Percentiles rank a stretch among this genome's conserved stretches.
These are phyloP conservation scores for Mesitornis unicolor DNA, from an alignment of 2,113 vertebrate species.

Conservation along the genomic window DNA sequence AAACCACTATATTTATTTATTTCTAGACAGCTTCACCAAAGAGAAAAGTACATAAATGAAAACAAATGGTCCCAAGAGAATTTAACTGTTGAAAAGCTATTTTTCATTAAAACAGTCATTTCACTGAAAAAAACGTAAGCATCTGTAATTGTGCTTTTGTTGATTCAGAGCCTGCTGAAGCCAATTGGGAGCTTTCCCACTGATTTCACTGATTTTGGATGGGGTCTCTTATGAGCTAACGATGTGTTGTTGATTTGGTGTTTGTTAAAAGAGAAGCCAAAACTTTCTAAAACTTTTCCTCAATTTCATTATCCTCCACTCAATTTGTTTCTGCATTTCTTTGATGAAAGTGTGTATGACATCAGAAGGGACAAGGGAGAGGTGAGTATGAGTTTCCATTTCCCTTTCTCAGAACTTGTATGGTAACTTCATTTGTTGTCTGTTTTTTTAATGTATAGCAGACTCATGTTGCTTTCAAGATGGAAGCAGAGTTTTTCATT, in stretches of 20 bases:
- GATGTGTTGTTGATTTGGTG: neutral
- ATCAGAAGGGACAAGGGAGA: constrained; percentile 1
- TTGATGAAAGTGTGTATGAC: neutral
- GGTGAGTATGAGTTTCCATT: neutral
- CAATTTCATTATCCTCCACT: neutral
- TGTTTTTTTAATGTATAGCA: constrained; percentile 25
- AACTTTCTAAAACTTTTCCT: constrained; percentile 16
- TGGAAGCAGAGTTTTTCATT: constrained; percentile 19
- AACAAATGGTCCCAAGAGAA: neutral
- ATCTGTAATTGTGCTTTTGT: constrained; percentile 7
- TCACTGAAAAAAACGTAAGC: neutral
- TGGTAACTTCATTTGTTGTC: neutral
- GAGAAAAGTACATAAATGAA: neutral
- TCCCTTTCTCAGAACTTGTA: neutral
- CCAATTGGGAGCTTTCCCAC: constrained; percentile 37
- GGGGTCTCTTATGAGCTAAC: neutral
- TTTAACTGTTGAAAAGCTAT: neutral
- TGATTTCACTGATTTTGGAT: constrained; percentile 44
- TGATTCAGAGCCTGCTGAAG: constrained; percentile 17
- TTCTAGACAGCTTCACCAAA: neutral
- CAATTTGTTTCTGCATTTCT: neutral
- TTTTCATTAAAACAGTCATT: neutral
- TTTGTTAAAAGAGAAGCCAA: constrained; percentile 33
- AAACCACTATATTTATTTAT: neutral
- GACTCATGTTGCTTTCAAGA: neutral